phyloP scores from a whole-genome alignment of 2,797 vertebrate genomes.

The Setipinna tenuifilis region DNA sequence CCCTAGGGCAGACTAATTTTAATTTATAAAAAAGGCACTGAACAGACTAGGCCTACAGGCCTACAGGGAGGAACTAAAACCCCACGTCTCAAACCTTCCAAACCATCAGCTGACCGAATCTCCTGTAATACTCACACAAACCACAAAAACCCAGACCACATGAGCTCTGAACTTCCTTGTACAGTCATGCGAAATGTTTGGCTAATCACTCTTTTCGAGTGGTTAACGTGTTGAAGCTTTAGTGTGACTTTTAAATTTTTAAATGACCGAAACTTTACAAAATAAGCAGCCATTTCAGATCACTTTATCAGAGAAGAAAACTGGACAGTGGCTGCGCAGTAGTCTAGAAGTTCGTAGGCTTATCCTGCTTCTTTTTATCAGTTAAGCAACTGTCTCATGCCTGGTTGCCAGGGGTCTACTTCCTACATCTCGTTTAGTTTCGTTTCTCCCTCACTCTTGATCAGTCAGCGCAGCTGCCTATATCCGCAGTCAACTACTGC shows the following conservation, averaged over 20 bases:
- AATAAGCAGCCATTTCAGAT: background rate
- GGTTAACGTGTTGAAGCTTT: background rate
- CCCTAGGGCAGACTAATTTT: no score
- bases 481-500: background rate
- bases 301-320: background rate
- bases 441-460: conserved; percentile 1
- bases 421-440: conserved; percentile 9
- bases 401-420: background rate
- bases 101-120: background rate
- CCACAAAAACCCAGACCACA: background rate
- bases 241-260: no score
- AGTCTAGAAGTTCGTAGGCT: background rate
- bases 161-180: background rate
- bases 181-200: background rate
- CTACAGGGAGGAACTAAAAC: no score
- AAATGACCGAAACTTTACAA: background rate
- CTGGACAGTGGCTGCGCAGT: background rate
- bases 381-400: background rate
- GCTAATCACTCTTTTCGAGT: background rate
- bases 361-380: background rate
- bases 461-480: background rate
- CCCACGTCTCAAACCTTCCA: background rate
- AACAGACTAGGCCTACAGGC: no score
- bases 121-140: background rate
- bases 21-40: no score